Conservation (phyloP, 2,113 vertebrate genomes). For the Elachura formosa region DNA sequence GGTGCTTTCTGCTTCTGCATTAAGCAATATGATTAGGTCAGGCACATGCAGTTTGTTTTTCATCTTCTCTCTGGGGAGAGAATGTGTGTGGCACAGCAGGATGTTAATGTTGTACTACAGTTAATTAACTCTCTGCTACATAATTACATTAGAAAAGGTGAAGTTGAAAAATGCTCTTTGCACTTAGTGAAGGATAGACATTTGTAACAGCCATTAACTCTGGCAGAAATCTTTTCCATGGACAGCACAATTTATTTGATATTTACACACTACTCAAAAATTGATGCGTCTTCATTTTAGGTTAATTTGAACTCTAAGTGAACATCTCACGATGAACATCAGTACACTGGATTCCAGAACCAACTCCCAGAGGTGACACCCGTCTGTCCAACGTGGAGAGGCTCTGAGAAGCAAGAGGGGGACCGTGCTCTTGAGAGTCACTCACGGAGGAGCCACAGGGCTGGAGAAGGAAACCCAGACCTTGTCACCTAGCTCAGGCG, state of each 20-base stretch:
- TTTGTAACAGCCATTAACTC: not conserved
- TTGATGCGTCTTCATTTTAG: not conserved
- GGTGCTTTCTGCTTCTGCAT: not conserved
- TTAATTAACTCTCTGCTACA: not conserved
- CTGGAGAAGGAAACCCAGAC: not conserved
- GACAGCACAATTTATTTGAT: not conserved
- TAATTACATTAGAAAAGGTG: not conserved
- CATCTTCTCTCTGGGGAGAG: not conserved
- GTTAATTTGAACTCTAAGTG: not conserved
- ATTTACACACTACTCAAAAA: not conserved
- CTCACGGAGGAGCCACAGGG: not conserved
- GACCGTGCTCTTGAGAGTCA: rapidly evolving
- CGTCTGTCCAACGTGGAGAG: rapidly evolving
- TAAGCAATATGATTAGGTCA: not conserved
- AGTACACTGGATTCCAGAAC: not conserved
- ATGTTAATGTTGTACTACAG: not conserved
- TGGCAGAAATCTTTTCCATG: not conserved
- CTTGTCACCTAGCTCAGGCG: not conserved
- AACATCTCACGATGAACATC: not conserved
- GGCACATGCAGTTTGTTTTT: not conserved
- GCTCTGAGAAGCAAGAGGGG: not conserved
- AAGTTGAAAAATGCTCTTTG: not conserved
- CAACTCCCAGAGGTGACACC: not conserved
- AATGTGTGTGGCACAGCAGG: not conserved
- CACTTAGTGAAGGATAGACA: not conserved